These are phyloP conservation scores for Sarcophaga rosellei DNA, from an alignment of 2,888 invertebrate genomes.

Conservation along the genomic window DNA sequence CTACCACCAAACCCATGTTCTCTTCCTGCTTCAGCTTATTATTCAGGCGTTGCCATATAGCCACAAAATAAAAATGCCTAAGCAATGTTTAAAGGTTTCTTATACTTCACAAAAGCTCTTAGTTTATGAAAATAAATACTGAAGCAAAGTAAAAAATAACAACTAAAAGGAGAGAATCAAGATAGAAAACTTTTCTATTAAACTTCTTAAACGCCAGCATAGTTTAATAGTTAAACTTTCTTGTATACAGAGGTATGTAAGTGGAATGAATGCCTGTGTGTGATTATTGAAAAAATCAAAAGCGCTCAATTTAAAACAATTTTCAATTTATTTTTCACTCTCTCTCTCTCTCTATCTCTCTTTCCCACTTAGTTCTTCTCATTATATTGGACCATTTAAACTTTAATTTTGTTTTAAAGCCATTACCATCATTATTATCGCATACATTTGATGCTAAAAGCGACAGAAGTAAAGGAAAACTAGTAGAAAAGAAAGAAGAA, in stretches of 20 bases:
- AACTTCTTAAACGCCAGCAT: not conserved
- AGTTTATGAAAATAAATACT: not conserved
- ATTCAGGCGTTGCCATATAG: no score
- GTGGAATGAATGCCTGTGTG: not conserved
- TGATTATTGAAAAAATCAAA: constrained; percentile 13
- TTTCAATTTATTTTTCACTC: not conserved
- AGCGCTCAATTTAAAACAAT: not conserved
- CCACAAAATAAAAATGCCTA: not conserved
- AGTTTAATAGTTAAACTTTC: not conserved
- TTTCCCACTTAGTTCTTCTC: no score
- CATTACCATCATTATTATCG: constrained; percentile 10
- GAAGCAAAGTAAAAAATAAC: not conserved
- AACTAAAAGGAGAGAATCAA: not conserved
- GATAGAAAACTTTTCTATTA: not conserved
- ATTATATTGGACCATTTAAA: not conserved
- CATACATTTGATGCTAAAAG: no score
- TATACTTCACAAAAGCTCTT: not conserved
- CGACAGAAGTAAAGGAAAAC: not conserved
- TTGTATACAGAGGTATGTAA: not conserved
- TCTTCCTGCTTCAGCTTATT: no score
- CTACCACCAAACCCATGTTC: no score
- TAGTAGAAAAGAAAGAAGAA: not conserved
- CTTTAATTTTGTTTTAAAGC: not conserved
- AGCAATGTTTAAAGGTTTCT: not conserved
- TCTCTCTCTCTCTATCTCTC: not conserved